A percentile compares a stretch with the other conserved stretches of the same genome.
These are phyloP conservation scores for Gnathonemus longibarbis DNA, from an alignment of 2,113 vertebrate genomes.

Conservation along the genomic window DNA sequence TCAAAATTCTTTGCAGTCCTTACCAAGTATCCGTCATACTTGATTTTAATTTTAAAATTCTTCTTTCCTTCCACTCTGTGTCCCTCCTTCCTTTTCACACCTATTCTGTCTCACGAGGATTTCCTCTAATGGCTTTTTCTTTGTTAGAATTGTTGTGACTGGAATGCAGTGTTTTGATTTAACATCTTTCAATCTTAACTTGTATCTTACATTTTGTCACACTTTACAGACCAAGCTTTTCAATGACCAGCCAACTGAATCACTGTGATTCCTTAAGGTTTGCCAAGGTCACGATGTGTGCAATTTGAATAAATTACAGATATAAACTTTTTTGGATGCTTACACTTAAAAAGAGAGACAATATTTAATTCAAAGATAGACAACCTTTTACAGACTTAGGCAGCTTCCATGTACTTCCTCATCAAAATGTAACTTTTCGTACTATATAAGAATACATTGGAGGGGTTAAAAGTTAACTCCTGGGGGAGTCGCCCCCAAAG, in stretches of 20 bases:
- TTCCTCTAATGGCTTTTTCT: not conserved
- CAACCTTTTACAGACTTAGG: not conserved
- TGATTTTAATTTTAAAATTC: slow-evolving; percentile 5
- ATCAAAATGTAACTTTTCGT: not conserved
- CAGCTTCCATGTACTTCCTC: not conserved
- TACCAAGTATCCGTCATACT: not conserved
- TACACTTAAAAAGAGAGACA: not conserved
- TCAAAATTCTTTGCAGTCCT: slow-evolving; percentile 9
- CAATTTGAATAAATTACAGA: not conserved
- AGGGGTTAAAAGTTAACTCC: not conserved
- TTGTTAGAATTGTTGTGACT: not conserved
- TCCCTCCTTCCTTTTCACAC: not conserved
- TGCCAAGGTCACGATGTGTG: not conserved
- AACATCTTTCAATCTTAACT: not conserved
- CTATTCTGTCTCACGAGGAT: not conserved
- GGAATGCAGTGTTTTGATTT: slow-evolving; percentile 1
- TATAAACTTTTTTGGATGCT: not conserved
- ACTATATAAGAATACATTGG: not conserved
- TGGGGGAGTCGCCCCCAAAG: not conserved
- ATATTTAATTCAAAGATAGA: not conserved
- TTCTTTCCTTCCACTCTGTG: not conserved
- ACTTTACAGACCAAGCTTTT: not conserved
- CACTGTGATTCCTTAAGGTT: not conserved
- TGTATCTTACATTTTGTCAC: not conserved
- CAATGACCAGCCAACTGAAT: not conserved